Conservation (phyloP, 1,140 invertebrate genomes). For the Zophobas morio region DNA sequence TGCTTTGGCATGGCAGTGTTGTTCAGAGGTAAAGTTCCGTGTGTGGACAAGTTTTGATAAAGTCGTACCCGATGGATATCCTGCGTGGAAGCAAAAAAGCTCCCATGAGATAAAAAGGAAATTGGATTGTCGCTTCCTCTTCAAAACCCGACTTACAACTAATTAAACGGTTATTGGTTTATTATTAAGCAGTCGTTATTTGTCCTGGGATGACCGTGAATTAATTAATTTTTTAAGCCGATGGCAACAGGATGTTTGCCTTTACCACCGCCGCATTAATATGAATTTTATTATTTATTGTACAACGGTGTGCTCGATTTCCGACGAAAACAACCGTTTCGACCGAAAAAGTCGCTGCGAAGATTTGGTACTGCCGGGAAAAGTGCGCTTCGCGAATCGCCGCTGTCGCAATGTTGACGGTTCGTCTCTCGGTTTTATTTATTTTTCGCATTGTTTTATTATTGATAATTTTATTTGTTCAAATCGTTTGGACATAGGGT, state of each 20-base stretch:
- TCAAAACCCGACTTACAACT: conserved; percentile 31
- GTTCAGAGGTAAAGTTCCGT: neutral
- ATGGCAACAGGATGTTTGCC: conserved; percentile 39
- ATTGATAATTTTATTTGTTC: no score
- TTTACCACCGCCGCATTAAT: conserved; percentile 42
- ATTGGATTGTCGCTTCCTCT: conserved; percentile 50
- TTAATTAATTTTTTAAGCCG: conserved; percentile 47
- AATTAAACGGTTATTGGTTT: conserved; percentile 41
- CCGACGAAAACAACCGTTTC: no score
- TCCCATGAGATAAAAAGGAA: conserved; percentile 46
- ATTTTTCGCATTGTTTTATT: no score
- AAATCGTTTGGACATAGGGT: no score
- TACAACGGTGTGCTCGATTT: neutral
- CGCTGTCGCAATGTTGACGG: no score
- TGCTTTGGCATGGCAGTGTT: conserved; percentile 12
- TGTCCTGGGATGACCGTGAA: conserved; percentile 30
- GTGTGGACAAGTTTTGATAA: neutral
- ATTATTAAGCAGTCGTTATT: conserved; percentile 33
- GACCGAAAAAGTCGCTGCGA: no score
- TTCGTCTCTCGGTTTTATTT: no score
- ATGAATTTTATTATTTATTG: conserved; percentile 8
- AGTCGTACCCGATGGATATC: conserved; percentile 16
- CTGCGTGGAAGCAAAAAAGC: conserved; percentile 16
- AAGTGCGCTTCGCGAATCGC: no score
- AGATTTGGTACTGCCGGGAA: no score